Percentiles rank a stretch among this genome's conserved stretches.
Evolutionary conservation across 2,888 invertebrate species (phyloP).

Genomic region (Taphrorychus bicolor): DNA sequence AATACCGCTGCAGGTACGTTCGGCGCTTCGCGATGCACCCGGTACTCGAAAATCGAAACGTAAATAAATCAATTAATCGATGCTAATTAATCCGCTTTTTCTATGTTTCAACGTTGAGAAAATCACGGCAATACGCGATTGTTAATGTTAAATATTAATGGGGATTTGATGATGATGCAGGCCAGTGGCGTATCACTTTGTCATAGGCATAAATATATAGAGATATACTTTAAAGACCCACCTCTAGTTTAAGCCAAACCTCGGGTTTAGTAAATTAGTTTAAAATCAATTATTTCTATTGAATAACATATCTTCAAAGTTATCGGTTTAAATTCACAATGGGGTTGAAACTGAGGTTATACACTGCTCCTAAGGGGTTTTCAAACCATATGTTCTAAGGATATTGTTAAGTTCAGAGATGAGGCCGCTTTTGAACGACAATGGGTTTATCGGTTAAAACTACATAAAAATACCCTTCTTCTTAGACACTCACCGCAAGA

Average conservation of each 20-base stretch:
- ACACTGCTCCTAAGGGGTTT: not conserved
- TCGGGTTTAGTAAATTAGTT: no score
- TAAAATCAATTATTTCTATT: no score
- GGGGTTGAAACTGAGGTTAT: no score
- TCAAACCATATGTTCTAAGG: not conserved
- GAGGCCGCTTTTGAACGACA: not conserved
- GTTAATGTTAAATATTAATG: constrained; percentile 55
- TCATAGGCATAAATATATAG: not conserved
- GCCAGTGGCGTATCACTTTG: not conserved
- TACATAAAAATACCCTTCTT: no score
- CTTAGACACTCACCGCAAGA: no score
- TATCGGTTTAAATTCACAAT: no score
- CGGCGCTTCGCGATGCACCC: constrained; percentile 16
- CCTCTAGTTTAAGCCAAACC: not conserved
- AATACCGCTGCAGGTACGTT: constrained; percentile 17
- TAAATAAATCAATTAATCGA: constrained; percentile 50
- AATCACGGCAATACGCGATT: constrained; percentile 49
- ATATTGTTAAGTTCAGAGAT: not conserved
- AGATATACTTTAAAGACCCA: not conserved
- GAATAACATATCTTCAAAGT: no score
- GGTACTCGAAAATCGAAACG: not conserved
- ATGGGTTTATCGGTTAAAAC: no score
- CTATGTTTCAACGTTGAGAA: constrained; percentile 45
- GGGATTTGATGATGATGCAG: constrained; percentile 42
- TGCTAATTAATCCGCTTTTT: constrained; percentile 50